Percentiles rank a stretch among this genome's conserved stretches.
These are phyloP conservation scores for Melikaiella ostensackeni DNA, from an alignment of 2,888 invertebrate species.

Conservation along the genomic window DNA sequence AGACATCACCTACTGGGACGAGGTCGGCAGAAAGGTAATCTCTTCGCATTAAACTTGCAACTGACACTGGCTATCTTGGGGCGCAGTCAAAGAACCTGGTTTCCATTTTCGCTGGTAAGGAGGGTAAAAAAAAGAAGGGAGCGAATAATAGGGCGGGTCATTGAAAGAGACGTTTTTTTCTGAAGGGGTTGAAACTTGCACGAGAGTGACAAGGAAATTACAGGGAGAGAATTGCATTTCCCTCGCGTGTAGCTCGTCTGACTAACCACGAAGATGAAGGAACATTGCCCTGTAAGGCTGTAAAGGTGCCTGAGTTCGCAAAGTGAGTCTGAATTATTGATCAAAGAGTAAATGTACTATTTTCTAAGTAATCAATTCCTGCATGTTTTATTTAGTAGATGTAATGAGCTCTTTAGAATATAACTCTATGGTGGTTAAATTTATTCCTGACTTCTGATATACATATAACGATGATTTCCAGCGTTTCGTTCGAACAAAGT, in stretches of 20 bases:
- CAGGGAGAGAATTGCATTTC: constrained; percentile 26
- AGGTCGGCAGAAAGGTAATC: constrained; percentile 37
- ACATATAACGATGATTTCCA: background rate
- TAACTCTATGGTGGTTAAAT: background rate
- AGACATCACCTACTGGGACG: constrained; percentile 33
- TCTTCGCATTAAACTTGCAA: constrained; percentile 41
- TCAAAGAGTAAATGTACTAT: constrained; percentile 31
- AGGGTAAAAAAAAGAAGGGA: constrained; percentile 25
- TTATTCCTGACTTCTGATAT: background rate
- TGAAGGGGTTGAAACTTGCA: constrained; percentile 13
- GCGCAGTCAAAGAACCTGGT: constrained; percentile 2
- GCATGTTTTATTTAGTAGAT: background rate
- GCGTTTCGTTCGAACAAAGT: background rate
- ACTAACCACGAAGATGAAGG: constrained; percentile 6
- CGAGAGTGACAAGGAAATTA: constrained; percentile 25
- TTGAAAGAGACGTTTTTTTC: constrained; percentile 19
- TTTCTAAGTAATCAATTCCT: constrained; percentile 7
- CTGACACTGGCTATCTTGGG: constrained; percentile 31
- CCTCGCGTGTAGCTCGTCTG: constrained; percentile 14
- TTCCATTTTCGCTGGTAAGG: constrained; percentile 25
- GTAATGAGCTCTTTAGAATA: background rate
- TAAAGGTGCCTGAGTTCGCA: constrained; percentile 3
- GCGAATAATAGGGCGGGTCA: constrained; percentile 20
- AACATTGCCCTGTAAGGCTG: constrained; percentile 10
- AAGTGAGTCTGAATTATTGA: constrained; percentile 12